phyloP scores from a whole-genome alignment of 2,797 vertebrate species.

The Sciaenops ocellatus region DNA sequence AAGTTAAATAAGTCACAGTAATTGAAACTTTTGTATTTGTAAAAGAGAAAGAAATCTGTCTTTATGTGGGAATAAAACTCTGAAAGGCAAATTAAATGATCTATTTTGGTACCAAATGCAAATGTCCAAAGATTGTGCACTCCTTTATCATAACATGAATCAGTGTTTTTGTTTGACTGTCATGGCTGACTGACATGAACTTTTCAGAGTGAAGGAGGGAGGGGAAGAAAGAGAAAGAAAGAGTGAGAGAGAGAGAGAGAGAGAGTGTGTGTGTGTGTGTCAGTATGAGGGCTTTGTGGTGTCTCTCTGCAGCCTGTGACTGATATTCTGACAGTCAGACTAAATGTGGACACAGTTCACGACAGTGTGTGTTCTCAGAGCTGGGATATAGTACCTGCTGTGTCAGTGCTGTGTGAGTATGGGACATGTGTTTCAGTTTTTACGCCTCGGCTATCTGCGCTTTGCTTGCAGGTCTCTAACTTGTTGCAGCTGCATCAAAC shows the following conservation, averaged over 20 bases:
- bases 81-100: constrained; percentile 5
- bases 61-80: neutral
- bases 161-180: constrained; percentile 65
- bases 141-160: constrained; percentile 64
- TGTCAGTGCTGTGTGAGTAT: constrained; percentile 67
- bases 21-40: neutral
- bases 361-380: constrained; percentile 23
- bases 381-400: constrained; percentile 31
- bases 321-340: constrained; percentile 15
- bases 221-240: constrained; percentile 1
- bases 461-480: constrained; percentile 55
- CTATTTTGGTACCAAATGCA: constrained; percentile 31
- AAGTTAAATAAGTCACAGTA: neutral
- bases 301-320: constrained; percentile 42
- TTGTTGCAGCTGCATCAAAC: constrained; percentile 79
- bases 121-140: constrained; percentile 23
- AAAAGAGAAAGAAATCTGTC: neutral
- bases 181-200: constrained; percentile 50
- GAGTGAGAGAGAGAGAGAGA: neutral
- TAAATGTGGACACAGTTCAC: constrained; percentile 17
- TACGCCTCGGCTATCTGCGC: constrained; percentile 62
- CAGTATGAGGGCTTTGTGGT: constrained; percentile 23
- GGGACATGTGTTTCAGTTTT: constrained; percentile 63
- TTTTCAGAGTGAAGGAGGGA: constrained; percentile 17
- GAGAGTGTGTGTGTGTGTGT: neutral